A percentile compares a stretch with the other conserved stretches of the same genome.
phyloP scores from a whole-genome alignment of 2,888 invertebrate genomes.

The Tuberolachnus salignus region DNA sequence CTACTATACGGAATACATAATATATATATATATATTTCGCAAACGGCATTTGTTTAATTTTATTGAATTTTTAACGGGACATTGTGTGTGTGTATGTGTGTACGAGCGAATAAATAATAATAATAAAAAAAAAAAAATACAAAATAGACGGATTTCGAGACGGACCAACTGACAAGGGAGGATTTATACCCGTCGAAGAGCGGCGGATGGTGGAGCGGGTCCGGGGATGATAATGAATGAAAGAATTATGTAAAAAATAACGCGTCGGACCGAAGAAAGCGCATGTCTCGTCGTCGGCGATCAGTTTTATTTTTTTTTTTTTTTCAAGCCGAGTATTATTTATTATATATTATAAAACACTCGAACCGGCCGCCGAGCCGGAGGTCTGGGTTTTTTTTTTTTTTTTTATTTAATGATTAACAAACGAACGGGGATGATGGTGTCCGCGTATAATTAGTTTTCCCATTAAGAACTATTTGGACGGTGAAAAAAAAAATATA shows the following conservation, averaged over 20 bases:
- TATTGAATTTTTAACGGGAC: no score
- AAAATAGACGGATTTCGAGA: background rate
- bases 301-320: background rate
- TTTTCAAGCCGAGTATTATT: no score
- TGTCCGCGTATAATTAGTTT: constrained; percentile 46
- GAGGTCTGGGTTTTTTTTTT: background rate
- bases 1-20: no score
- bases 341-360: no score
- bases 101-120: no score
- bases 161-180: constrained; percentile 1
- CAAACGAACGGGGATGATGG: constrained; percentile 39
- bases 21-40: no score
- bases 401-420: constrained; percentile 32
- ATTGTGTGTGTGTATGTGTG: no score
- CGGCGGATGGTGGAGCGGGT: background rate
- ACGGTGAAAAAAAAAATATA: constrained; percentile 23
- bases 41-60: no score
- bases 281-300: background rate
- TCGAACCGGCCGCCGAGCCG: no score
- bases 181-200: background rate
- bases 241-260: constrained; percentile 50
- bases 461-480: constrained; percentile 44
- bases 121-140: background rate
- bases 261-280: constrained; percentile 2
- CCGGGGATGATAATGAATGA: constrained; percentile 25